Evolutionary conservation across 2,113 vertebrate genomes (phyloP).

Genomic region (Halcyon malimbica): DNA sequence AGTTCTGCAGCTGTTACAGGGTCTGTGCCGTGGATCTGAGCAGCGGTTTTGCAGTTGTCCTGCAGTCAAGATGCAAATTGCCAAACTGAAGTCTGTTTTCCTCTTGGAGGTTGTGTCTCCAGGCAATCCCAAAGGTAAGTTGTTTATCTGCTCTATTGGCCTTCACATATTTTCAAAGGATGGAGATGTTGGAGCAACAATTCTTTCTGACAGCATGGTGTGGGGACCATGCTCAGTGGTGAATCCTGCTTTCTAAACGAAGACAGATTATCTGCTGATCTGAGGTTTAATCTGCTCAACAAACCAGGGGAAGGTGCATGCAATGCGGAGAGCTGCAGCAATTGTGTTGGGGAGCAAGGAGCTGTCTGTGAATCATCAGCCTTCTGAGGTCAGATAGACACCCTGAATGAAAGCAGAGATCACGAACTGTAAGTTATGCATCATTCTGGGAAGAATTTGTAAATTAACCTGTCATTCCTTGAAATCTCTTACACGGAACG

Average conservation of each 20-base stretch:
- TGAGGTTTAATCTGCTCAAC: background rate
- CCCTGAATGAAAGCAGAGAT: accelerated
- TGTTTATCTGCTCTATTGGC: accelerated
- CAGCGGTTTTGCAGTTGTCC: background rate
- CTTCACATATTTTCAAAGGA: background rate
- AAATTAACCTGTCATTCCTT: accelerated
- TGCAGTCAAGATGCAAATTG: background rate
- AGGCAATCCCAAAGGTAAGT: background rate
- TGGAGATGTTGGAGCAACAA: background rate
- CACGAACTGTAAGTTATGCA: accelerated
- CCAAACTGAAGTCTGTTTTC: background rate
- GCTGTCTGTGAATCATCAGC: background rate
- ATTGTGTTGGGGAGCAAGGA: background rate
- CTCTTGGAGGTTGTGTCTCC: background rate
- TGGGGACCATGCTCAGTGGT: accelerated
- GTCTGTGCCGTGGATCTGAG: background rate
- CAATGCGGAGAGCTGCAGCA: background rate
- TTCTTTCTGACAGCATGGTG: background rate
- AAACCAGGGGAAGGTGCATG: background rate
- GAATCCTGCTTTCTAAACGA: background rate
- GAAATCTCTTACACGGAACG: accelerated
- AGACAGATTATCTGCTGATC: background rate
- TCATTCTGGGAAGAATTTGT: accelerated
- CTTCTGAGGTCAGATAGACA: background rate
- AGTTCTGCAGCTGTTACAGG: background rate